Percentiles rank a stretch among this genome's conserved stretches.
Evolutionary conservation across 2,797 vertebrate species (phyloP).

Genomic region (Toxotes lorentzi): DNA sequence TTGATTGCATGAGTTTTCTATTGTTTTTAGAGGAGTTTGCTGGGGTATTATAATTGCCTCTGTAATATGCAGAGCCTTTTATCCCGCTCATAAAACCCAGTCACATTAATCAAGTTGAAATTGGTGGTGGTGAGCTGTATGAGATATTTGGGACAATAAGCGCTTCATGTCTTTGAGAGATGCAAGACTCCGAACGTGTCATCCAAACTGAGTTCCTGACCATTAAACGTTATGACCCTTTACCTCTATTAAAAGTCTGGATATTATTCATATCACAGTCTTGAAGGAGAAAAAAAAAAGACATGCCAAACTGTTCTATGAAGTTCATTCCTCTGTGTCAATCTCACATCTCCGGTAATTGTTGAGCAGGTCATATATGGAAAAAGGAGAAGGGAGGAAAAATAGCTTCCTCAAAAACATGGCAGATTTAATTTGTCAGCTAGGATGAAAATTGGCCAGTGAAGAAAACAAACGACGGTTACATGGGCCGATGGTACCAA

Average conservation of each 20-base stretch:
- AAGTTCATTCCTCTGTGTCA: conserved; percentile 54
- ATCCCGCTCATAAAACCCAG: conserved; percentile 64
- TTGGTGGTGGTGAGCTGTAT: conserved; percentile 55
- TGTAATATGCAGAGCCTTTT: conserved; percentile 64
- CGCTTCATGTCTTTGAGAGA: conserved; percentile 61
- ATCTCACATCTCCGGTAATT: conserved; percentile 56
- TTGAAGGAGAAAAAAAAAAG: too few relatives aligned
- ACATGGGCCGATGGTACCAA: conserved; percentile 67
- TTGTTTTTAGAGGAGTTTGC: conserved; percentile 61
- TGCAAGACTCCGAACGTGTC: conserved; percentile 44
- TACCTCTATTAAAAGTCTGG: conserved; percentile 57
- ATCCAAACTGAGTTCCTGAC: conserved; percentile 60
- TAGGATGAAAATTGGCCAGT: conserved; percentile 68
- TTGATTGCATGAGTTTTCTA: conserved; percentile 61
- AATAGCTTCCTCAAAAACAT: conserved; percentile 68
- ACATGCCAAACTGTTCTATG: conserved; percentile 18
- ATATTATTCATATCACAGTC: conserved; percentile 54
- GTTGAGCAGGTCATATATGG: conserved; percentile 55
- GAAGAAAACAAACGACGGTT: conserved; percentile 75
- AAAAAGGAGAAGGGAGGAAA: conserved; percentile 29
- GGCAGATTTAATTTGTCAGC: conserved; percentile 80
- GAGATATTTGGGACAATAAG: conserved; percentile 74
- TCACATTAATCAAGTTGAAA: conserved; percentile 70
- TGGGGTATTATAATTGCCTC: conserved; percentile 68
- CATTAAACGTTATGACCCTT: conserved; percentile 63